Evolutionary conservation across 2,797 vertebrate species (phyloP).

Genomic region (Ctenopoma kingsleyae): DNA sequence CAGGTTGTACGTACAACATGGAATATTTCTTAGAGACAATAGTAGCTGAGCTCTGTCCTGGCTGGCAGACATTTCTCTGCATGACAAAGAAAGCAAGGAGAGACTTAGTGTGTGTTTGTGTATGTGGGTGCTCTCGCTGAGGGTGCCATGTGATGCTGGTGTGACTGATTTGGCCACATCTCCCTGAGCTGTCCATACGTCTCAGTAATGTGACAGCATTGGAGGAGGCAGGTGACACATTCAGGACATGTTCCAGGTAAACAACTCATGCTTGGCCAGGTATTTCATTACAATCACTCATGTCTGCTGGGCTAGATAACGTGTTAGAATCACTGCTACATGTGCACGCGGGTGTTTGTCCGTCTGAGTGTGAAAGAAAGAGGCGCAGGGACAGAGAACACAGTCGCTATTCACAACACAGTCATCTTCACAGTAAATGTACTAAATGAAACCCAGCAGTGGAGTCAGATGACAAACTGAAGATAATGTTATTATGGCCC

Average conservation of each 20-base stretch:
- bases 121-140: constrained; percentile 6
- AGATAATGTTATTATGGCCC: constrained; percentile 64
- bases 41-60: constrained; percentile 28
- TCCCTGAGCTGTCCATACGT: constrained; percentile 44
- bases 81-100: constrained; percentile 28
- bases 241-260: constrained; percentile 64
- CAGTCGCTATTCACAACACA: constrained; percentile 29
- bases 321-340: constrained; percentile 44
- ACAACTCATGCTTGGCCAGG: constrained; percentile 55
- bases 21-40: constrained; percentile 34
- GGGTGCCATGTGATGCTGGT: constrained; percentile 29
- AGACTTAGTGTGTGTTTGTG: neutral
- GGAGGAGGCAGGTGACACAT: constrained; percentile 69
- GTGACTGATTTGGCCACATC: constrained; percentile 41
- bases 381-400: constrained; percentile 10
- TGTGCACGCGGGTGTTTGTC: constrained; percentile 26
- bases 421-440: constrained; percentile 55
- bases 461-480: constrained; percentile 68
- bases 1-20: neutral
- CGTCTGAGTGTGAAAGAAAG: constrained; percentile 23
- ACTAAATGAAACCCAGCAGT: constrained; percentile 59
- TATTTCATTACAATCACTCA: constrained; percentile 65
- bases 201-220: constrained; percentile 46
- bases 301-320: constrained; percentile 42
- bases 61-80: constrained; percentile 36